Base-by-base conservation (phyloP, 2,113 vertebrate species). In the Mus musculus region DNA sequence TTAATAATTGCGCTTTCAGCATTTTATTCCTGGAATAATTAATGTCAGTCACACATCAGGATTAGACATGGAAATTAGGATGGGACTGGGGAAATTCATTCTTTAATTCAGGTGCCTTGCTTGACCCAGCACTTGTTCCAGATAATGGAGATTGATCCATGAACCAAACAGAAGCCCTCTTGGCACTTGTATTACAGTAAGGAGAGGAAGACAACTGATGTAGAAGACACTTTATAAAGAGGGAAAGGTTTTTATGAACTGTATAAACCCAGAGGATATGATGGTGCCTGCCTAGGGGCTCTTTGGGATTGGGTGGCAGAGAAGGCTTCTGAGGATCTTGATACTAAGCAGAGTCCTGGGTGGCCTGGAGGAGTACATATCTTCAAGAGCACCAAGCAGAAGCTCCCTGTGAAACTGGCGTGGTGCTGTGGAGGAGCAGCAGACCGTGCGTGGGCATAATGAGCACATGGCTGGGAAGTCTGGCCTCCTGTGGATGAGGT, bases 401-500 rank as follows among this genome's bases (percentile, higher is more conserved):
- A 63, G 12, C 59, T 17, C 5, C 19, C 8, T 42, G 7, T 42
- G 56, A 61, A 84, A 63, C 36, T 84, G 61, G 14, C 52, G 14
- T 88, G 10, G 39, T 46, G 2, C 13, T 5, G 56, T 30, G 67
- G 76, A 84, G 42, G 78, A 84, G n/a, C 12, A 46, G 90, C 54
- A 88, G 59, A 49, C 24, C 14, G 36, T 26, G 39, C 22, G 26
- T 30, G n/a, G 72, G 8, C 67, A n/a, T 59, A 46, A 22, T 28
- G 52, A 42, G 3, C 5, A 14, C 33, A 22, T 6, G 4, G 4
- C 0, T 16, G 8, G n/a, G 0, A 10, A 54, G 61, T 20, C 8
- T 42, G 39, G 11, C 69, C n/a, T 86, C 13, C 65, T n/a, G 39
- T 54, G 42, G 42, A 75, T 14, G 49, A 78, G 8, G 16, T 26